Evolutionary conservation across 1,140 invertebrate genomes (phyloP), one percentile per base, ranked within the genome.

Genomic region (Carposina sasakii): DNA sequence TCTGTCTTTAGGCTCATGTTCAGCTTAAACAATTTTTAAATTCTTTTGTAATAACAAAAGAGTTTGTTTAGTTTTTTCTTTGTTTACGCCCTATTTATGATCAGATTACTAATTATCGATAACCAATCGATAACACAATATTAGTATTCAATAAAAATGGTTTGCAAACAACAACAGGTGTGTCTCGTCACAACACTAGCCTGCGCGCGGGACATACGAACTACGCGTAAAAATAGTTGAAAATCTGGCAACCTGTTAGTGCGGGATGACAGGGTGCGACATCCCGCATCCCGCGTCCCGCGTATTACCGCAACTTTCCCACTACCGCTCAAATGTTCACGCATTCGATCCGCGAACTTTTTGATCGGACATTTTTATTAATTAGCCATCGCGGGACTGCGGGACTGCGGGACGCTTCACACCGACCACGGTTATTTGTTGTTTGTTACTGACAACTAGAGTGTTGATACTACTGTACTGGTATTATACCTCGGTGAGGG

Each of bases 151-250:
- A 12, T 20, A 22, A 45, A 24, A 33, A 33, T 10, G 15, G n/a
- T 21, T 10, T 21, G 22, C 54, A 46, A 44, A 50, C 55, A 61
- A 72, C 70, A 77, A 77, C 76, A 81, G 74, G 72, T 77, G 71
- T 58, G 60, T 47, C 20, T 16, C 52, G 71, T 68, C 74, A 57
- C 73, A 66, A 74, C 76, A 76, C 76, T 75, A 68, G 36, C 41
- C 52, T 34, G 45, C 48, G 55, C 58, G 37, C 30, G 67, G 70
- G 65, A 67, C 65, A n/a, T n/a, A n/a, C n/a, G n/a, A n/a, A n/a
- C n/a, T n/a, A n/a, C n/a, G 67, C 67, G 71, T 73, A 81, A 81
- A 77, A 79, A 79, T 79, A 77, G 76, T 77, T 70, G 60, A 62
- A 69, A 75, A 72, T 74, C 71, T 69, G 67, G 71, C 76, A 76